Conservation (phyloP, 1,140 invertebrate species). For the Hermetia illucens region DNA sequence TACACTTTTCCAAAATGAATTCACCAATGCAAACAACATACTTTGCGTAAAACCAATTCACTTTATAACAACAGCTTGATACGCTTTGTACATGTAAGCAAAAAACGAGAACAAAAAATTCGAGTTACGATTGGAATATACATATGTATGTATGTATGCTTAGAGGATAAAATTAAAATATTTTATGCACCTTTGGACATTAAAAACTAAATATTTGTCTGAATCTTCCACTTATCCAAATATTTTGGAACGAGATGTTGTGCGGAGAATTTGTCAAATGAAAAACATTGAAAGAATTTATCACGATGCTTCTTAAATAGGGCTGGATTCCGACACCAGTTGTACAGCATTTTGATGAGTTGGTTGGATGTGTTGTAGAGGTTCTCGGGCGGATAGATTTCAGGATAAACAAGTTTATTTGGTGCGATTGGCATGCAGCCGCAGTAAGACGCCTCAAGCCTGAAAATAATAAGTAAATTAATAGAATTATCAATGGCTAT, state of each 20-base stretch:
- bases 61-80: too few relatives aligned
- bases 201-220: not conserved
- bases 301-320: constrained; percentile 21
- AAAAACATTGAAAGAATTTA: constrained; percentile 24
- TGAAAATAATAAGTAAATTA: constrained; percentile 20
- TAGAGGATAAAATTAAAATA: not conserved
- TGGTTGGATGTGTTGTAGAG: constrained; percentile 42
- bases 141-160: too few relatives aligned
- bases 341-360: constrained; percentile 36
- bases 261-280: constrained; percentile 21
- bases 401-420: constrained; percentile 56
- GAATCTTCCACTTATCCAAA: constrained; percentile 14
- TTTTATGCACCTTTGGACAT: not conserved
- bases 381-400: constrained; percentile 49
- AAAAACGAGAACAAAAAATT: too few relatives aligned
- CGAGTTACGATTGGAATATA: too few relatives aligned
- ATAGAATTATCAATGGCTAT: constrained; percentile 1
- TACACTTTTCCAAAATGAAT: too few relatives aligned
- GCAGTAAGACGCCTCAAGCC: constrained; percentile 50
- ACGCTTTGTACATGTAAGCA: too few relatives aligned
- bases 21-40: too few relatives aligned
- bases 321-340: constrained; percentile 32
- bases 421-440: constrained; percentile 57
- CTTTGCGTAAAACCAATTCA: too few relatives aligned
- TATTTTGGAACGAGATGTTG: constrained; percentile 22